Evolutionary conservation across 2,888 invertebrate species (phyloP).

Genomic region (Sesamia inferens): DNA sequence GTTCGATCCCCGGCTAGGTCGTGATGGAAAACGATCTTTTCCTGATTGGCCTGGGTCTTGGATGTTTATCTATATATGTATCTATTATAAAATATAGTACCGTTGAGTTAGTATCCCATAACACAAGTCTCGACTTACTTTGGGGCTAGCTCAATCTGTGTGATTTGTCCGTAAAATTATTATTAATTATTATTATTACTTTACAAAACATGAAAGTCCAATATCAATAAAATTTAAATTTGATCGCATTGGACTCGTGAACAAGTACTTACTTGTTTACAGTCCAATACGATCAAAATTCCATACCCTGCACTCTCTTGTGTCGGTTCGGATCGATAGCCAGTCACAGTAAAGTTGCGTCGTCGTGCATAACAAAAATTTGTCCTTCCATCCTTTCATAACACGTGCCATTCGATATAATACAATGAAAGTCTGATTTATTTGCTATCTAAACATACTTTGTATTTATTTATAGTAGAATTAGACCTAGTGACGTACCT

Average conservation of each 20-base stretch:
- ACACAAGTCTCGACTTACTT: too few species aligned
- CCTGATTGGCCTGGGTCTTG: too few species aligned
- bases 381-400: slow-evolving; percentile 37
- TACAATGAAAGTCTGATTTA: slow-evolving; percentile 62
- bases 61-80: too few species aligned
- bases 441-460: slow-evolving; percentile 55
- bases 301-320: background rate
- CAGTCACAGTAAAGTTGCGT: background rate
- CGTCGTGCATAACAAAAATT: slow-evolving; percentile 1
- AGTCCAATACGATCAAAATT: too few species aligned
- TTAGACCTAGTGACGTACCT: slow-evolving; percentile 48
- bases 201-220: background rate
- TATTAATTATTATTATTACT: too few species aligned
- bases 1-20: too few species aligned
- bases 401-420: slow-evolving; percentile 57
- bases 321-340: background rate
- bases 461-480: slow-evolving; percentile 58
- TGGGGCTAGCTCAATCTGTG: too few species aligned
- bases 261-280: background rate
- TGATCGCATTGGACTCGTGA: background rate
- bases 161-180: too few species aligned
- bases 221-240: background rate
- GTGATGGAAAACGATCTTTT: too few species aligned
- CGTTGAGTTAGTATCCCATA: too few species aligned
- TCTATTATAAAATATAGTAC: too few species aligned